phyloP scores from a whole-genome alignment of 2,113 vertebrate genomes.

The Sarotherodon lohbergeri region DNA sequence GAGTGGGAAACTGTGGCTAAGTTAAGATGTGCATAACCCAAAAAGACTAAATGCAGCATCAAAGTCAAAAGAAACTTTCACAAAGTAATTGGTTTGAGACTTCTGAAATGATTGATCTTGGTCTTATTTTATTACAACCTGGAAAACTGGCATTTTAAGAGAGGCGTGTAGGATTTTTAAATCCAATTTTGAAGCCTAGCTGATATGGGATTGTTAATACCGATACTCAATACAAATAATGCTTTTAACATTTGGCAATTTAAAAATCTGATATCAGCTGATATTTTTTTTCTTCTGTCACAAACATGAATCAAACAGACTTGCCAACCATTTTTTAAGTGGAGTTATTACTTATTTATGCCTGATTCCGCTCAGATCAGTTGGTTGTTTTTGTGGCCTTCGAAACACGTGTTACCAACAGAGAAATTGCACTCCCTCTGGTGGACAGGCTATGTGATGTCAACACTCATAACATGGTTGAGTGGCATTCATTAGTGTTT shows the following conservation, averaged over 20 bases:
- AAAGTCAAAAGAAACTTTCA: neutral
- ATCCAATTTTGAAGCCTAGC: neutral
- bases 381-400: neutral
- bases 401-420: accelerated
- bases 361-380: neutral
- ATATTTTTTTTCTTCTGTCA: neutral
- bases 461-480: no score
- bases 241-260: neutral
- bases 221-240: neutral
- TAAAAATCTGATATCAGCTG: neutral
- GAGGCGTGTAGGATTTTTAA: neutral
- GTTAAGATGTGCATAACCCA: neutral
- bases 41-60: neutral
- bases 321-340: neutral
- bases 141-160: neutral
- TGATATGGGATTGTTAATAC: neutral
- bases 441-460: neutral
- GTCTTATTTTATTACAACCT: neutral
- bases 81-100: neutral
- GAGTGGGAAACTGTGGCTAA: neutral
- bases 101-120: neutral
- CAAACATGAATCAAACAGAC: neutral
- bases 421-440: neutral
- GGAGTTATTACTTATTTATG: neutral
- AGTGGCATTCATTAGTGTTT: no score